Conservation (phyloP, 2,888 invertebrate species). For the Aspidiotus destructor region DNA sequence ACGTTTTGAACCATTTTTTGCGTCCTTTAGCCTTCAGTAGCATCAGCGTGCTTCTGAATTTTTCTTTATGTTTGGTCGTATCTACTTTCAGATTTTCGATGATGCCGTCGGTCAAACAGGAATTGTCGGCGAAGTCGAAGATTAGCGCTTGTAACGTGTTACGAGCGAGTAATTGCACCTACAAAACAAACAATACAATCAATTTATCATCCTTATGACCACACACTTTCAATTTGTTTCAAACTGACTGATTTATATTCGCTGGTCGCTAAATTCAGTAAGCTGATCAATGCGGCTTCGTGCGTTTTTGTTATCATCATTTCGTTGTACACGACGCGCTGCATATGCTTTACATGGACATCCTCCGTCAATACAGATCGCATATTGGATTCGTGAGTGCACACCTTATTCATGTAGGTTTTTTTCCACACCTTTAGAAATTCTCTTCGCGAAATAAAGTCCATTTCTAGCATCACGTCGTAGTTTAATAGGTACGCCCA, state of each 20-base stretch:
- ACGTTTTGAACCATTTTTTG: slow-evolving; percentile 11
- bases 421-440: slow-evolving; percentile 12
- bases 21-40: slow-evolving; percentile 13
- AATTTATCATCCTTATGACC: background rate
- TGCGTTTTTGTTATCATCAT: slow-evolving; percentile 52
- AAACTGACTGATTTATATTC: slow-evolving; percentile 54
- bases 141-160: slow-evolving; percentile 9
- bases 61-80: slow-evolving; percentile 54
- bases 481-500: slow-evolving; percentile 21
- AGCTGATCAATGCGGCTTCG: slow-evolving; percentile 50
- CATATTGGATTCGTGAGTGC: slow-evolving; percentile 44
- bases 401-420: slow-evolving; percentile 9
- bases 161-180: slow-evolving; percentile 22
- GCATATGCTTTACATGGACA: slow-evolving; percentile 56
- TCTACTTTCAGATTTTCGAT: slow-evolving; percentile 53
- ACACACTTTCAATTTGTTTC: background rate
- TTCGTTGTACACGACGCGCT: slow-evolving; percentile 37
- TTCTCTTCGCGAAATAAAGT: slow-evolving; percentile 12
- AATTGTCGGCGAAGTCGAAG: slow-evolving; percentile 52
- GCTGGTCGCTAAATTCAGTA: slow-evolving; percentile 55
- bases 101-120: slow-evolving; percentile 55
- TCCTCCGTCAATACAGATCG: slow-evolving; percentile 57
- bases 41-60: slow-evolving; percentile 48
- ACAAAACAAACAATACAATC: background rate
- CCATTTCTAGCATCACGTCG: slow-evolving; percentile 14